Evolutionary conservation across 2,797 vertebrate genomes (phyloP), one percentile per base, ranked within the genome.

Genomic region (Gallirallus australis): DNA sequence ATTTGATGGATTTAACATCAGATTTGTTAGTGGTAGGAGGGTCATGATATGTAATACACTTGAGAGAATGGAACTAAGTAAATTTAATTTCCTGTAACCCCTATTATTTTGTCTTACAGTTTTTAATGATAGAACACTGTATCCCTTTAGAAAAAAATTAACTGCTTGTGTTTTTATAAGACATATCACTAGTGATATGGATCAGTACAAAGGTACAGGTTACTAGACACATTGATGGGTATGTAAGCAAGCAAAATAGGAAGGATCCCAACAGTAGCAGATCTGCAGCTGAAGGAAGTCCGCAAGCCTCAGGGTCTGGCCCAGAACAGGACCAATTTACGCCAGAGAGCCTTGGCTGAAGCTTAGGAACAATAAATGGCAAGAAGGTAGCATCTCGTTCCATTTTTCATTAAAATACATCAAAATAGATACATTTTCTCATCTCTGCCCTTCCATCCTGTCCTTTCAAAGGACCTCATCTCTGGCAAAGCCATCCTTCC

Each of bases 1-100:
- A 81, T 90, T 86, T 96, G 97, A 97, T 82, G 95, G 94, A 96
- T 96, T 88, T 97, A 97, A 93, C 93, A 89, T 93, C 12, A 94
- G 93, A 84, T 94, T 87, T 79, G 91, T 94, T 90, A 95, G 93
- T 94, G 96, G 90, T 47, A 95, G 77, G 76, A 84, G 79, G 86
- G 90, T 91, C 96, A 90, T 60, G 87, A 82, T 89, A 92, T 23
- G 61, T 13, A 95, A 92, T 45, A 89, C 56, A 33, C 77, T 82
- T 86, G 27, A 94, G 91, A 96, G 89, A 90, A 81, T 18, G 33
- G 73, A 92, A 85, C 59, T 78, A 94, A 95, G 86, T 61, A 94
- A 95, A 96, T 95, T 93, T 89, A 86, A 94, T 97, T 97, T 94
- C 92, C 93, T 85, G 82, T 60, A 89, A 81, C 73, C 91, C 52